Conservation (phyloP, 1,140 invertebrate genomes). For the Drosophila biarmipes region DNA sequence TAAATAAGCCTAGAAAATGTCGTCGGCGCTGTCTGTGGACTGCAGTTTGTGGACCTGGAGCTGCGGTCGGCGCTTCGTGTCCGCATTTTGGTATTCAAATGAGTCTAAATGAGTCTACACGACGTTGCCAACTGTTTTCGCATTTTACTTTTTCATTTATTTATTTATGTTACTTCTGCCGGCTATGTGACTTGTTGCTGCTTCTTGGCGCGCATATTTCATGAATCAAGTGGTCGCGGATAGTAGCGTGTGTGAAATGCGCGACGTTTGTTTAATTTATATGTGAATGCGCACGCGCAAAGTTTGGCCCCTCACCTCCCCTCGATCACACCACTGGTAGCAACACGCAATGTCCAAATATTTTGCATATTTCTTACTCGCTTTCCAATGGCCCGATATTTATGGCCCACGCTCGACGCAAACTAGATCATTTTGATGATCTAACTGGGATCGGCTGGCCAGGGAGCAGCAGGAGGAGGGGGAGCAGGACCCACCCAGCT, state of each 20-base stretch:
- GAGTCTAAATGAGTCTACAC: constrained; percentile 71
- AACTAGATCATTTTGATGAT: constrained; percentile 79
- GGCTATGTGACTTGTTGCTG: constrained; percentile 46
- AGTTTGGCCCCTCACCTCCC: constrained; percentile 1
- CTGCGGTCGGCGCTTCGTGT: constrained; percentile 54
- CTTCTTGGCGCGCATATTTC: constrained; percentile 70
- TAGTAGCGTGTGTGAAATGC: constrained; percentile 69
- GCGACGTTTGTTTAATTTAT: constrained; percentile 79
- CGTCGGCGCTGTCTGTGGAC: constrained; percentile 32
- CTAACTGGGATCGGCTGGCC: constrained; percentile 17
- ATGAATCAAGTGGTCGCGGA: constrained; percentile 67
- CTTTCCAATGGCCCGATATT: constrained; percentile 49
- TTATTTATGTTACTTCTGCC: constrained; percentile 44
- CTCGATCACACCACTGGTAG: constrained; percentile 6
- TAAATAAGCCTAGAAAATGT: constrained; percentile 68
- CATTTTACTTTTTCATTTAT: constrained; percentile 34
- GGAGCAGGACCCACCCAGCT: constrained; percentile 20
- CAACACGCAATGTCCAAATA: constrained; percentile 72
- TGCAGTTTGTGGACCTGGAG: constrained; percentile 36
- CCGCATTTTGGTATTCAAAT: constrained; percentile 74
- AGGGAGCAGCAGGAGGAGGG: background rate
- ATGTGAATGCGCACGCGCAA: constrained; percentile 79
- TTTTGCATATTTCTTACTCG: constrained; percentile 63
- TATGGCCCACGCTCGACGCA: constrained; percentile 60
- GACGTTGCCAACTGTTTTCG: constrained; percentile 45